phyloP scores from a whole-genome alignment of 2,797 vertebrate genomes.

The Sebastes steindachneri region DNA sequence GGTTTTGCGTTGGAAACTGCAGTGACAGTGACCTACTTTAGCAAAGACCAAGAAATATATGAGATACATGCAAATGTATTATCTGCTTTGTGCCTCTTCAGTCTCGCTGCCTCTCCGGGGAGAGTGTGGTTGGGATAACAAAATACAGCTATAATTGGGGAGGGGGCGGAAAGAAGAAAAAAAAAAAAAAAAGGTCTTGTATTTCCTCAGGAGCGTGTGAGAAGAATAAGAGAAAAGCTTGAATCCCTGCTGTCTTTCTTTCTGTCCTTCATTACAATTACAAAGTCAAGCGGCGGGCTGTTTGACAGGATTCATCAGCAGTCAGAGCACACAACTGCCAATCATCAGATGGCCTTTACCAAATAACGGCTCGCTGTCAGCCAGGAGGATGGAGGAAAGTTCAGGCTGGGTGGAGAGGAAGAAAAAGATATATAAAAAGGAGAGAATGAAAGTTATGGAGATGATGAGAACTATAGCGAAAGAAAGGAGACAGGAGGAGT shows the following conservation, averaged over 20 bases:
- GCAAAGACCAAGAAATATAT: slow-evolving; percentile 1
- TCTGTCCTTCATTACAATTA: slow-evolving; percentile 4
- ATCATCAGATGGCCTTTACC: slow-evolving; percentile 55
- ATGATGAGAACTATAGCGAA: not conserved
- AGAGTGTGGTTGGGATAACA: slow-evolving; percentile 5
- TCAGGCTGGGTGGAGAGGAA: not conserved
- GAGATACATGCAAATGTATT: slow-evolving; percentile 37
- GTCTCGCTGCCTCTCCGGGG: slow-evolving; percentile 23
- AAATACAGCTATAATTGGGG: slow-evolving; percentile 44
- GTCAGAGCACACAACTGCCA: slow-evolving; percentile 28
- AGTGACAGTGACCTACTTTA: slow-evolving; percentile 59
- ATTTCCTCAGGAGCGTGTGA: slow-evolving; percentile 10
- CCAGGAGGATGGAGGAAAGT: not conserved
- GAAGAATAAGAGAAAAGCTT: slow-evolving; percentile 11
- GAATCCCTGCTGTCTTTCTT: not conserved
- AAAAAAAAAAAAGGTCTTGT: not conserved
- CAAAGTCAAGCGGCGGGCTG: slow-evolving; percentile 2
- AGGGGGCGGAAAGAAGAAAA: not conserved
- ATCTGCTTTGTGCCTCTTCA: slow-evolving; percentile 21
- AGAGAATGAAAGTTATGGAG: not conserved
- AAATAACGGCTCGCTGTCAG: slow-evolving; percentile 2
- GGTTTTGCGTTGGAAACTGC: slow-evolving; percentile 7
- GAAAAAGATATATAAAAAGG: not conserved
- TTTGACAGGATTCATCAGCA: slow-evolving; percentile 37
- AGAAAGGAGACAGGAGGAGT: not conserved